These are phyloP conservation scores for Schlechtendalia chinensis DNA, from an alignment of 1,140 invertebrate species.

Conservation along the genomic window DNA sequence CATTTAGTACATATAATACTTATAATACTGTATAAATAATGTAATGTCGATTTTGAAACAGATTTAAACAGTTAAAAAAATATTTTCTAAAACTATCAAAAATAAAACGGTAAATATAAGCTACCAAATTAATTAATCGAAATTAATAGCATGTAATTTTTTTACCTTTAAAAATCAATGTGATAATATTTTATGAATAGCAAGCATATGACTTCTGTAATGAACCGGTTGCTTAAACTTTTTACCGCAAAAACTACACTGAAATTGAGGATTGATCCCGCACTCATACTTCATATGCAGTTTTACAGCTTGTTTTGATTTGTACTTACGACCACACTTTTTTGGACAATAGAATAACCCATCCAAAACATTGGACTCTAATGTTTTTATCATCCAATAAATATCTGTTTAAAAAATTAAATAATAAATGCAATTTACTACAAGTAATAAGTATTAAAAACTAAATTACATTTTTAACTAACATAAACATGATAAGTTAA, in stretches of 20 bases:
- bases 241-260: conserved; percentile 35
- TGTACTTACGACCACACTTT: conserved; percentile 58
- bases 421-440: not conserved
- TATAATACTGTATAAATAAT: no score
- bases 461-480: not conserved
- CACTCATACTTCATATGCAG: conserved; percentile 61
- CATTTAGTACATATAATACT: not conserved
- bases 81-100: no score
- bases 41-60: no score
- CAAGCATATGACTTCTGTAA: conserved; percentile 40
- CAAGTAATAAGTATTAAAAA: not conserved
- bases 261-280: conserved; percentile 51
- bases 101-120: no score
- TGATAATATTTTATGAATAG: conserved; percentile 28
- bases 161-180: not conserved
- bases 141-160: not conserved
- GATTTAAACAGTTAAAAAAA: no score
- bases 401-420: conserved; percentile 1
- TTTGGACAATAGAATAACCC: conserved; percentile 29
- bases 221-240: conserved; percentile 35
- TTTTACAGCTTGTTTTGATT: conserved; percentile 57
- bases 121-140: no score
- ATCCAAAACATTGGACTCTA: not conserved
- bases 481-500: not conserved
- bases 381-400: not conserved